Evolutionary conservation across 2,113 vertebrate genomes (phyloP), one percentile per base, ranked within the genome.

Genomic region (Rhynchomys soricoides): DNA sequence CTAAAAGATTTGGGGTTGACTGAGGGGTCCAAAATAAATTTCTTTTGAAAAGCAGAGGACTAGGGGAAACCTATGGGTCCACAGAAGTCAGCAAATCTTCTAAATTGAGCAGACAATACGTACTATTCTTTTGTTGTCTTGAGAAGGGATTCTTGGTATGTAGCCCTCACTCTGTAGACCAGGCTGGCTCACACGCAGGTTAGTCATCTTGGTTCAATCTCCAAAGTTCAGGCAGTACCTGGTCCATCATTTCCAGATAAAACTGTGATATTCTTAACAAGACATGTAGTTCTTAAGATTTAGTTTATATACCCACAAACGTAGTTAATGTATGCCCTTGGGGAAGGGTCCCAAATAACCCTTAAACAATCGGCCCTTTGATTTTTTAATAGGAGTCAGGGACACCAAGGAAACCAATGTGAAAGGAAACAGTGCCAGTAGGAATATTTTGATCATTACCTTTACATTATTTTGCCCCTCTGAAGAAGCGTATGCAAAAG

Each of bases 401-500:
- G n/a, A 91, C 3, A 59, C 24, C 68, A 93, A 95, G 66, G 43
- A 92, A 95, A 92, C 62, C 81, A 29, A 12, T 68, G 85, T 22
- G 52, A 86, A 87, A 95, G 19, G 24, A 29, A 15, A 13, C 43
- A 43, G 12, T n/a, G n/a, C 75, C 68, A 77, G n/a, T 31, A 91
- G n/a, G 43, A 24, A 70, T 40, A 7, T n/a, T 90, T 71, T 43
- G 57, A 48, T 73, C 17, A 48, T 73, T 93, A 29, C n/a, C 52
- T 77, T 87, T 85, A 68, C 31, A 22, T 89, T 52, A 68, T 90
- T 95, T 93, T 70, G n/a, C 12, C 52, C 40, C 68, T 52, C n/a
- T 34, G 70, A 57, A 79, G n/a, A 90, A 95, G 93, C 29, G 40
- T 64, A 94, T 71, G 3, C 55, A 87, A 79, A 93, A 91, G 40